Evolutionary conservation across 2,113 vertebrate genomes (phyloP), one percentile per base, ranked within the genome.

Genomic region (Takifugu flavidus): DNA sequence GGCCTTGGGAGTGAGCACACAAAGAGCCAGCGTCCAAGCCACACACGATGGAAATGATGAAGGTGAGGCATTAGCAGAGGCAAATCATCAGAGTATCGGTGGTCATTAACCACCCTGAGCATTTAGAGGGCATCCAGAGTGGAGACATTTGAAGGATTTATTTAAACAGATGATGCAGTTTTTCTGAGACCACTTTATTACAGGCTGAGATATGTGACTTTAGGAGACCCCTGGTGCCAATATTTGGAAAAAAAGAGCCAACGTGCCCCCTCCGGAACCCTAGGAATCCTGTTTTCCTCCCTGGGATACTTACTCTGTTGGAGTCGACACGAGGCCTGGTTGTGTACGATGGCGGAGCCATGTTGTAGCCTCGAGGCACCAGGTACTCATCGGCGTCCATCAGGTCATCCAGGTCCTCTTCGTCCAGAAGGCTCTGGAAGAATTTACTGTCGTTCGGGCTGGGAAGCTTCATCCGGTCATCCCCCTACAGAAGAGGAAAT

Each of bases 351-450:
- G 93, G 92, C 26, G 82, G 58, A n/a, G 76, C 67, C 53, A 60
- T 25, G 57, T 62, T 87, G 75, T 80, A 87, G 12, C 79, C 92
- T 26, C 93, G 94, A 56, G 96, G 96, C 27, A 98, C 95, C 68
- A 99, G 88, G 59, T 99, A 99, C 75, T 99, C 97, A 55, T 99
- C 97, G 4, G 97, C 97, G 74, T 99, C 97, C 95, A 98, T 95
- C 90, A 99, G 89, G 59, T 98, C 95, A 63, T 94, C 93, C 51
- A 99, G 89, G 74, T 99, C 96, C 77, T 98, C 95, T 59, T 99
- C 96, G 56, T 98, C 95, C 20, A 99, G 88, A 13, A 99, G 93
- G 74, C 94, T 98, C 89, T 99, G 95, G 86, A 98, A 98, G 88
- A 98, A 98, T 87, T 98, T 98, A 90, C 95, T 97, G 90, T 99